Base-by-base conservation (phyloP, 2,888 invertebrate genomes). In the Pyrgus malvae region DNA sequence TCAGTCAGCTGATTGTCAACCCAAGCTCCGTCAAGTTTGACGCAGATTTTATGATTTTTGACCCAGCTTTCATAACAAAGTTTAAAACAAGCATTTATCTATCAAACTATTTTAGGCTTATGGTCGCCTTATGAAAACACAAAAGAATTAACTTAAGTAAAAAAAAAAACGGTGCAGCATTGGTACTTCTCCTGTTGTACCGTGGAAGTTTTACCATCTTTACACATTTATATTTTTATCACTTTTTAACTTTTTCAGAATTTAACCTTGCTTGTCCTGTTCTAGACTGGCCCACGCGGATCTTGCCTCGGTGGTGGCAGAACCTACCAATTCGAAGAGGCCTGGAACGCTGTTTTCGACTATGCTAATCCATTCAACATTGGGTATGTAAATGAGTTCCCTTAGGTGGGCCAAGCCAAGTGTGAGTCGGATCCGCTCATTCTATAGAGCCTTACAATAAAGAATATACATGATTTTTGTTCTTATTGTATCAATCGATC, bases 271-370 rank as follows among this genome's bases (percentile, higher is more conserved):
- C n/a, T n/a, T n/a, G n/a, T n/a, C n/a, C n/a, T n/a, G n/a, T 33
- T 16, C 6, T 60, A 88, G 88, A 45, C 42, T 51, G 84, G 85
- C 11, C 63, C 74, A 48, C 61, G 63, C 19, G 73, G 79, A 6
- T 72, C 66, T 60, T 88, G 88, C 66, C 55, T 57, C 0, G 79
- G 69, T 33, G 78, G 69, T 31, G 88, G 88, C 54, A 78, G 83
- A 59, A 56, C 17, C 14, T 87, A 81, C 75, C 62, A 71, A 58
- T 80, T 86, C 66, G 85, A 87, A 58, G 69, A 69, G 21, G 76
- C 78, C 29, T 89, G 88, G 88, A 71, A 80, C 46, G 38, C 55
- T 0, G 69, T 82, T 57, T 66, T 78, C 0, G 41, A 61, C 48
- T 66, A 48, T 12, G 58, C 70, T 35, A 58, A 63, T 49, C 61